Conservation (phyloP, 2,888 invertebrate species). For the Tyria jacobaeae region DNA sequence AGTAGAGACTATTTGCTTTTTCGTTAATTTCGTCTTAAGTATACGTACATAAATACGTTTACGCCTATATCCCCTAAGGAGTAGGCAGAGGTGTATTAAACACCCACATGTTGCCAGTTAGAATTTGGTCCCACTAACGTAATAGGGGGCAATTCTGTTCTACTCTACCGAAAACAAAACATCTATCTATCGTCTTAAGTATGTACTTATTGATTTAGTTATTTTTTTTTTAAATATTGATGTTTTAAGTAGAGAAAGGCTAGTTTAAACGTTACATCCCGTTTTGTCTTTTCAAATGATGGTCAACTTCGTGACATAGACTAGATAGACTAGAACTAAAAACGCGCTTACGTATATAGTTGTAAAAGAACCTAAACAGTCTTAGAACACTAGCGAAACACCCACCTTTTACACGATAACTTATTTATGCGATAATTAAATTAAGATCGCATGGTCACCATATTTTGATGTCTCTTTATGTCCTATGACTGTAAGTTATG, state of each 20-base stretch:
- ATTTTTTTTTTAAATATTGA: no score
- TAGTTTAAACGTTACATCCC: neutral
- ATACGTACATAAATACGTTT: no score
- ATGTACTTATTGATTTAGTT: no score
- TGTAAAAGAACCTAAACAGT: constrained; percentile 46
- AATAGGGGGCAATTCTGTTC: no score
- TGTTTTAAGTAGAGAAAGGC: neutral
- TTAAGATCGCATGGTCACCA: neutral
- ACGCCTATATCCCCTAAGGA: no score
- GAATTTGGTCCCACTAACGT: no score
- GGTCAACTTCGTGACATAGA: constrained; percentile 21
- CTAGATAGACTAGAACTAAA: constrained; percentile 34
- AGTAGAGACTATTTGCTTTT: no score
- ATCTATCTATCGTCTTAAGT: no score
- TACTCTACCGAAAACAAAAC: no score
- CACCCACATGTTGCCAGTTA: no score
- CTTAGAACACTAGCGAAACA: constrained; percentile 45
- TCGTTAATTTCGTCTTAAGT: no score
- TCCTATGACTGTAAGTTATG: neutral
- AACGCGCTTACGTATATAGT: constrained; percentile 42
- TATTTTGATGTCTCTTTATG: neutral
- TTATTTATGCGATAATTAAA: constrained; percentile 2
- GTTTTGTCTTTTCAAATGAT: constrained; percentile 10
- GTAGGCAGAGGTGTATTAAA: no score
- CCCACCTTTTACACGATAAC: constrained; percentile 7